phyloP scores from a whole-genome alignment of 2,113 vertebrate genomes.

The Mixornis gularis region DNA sequence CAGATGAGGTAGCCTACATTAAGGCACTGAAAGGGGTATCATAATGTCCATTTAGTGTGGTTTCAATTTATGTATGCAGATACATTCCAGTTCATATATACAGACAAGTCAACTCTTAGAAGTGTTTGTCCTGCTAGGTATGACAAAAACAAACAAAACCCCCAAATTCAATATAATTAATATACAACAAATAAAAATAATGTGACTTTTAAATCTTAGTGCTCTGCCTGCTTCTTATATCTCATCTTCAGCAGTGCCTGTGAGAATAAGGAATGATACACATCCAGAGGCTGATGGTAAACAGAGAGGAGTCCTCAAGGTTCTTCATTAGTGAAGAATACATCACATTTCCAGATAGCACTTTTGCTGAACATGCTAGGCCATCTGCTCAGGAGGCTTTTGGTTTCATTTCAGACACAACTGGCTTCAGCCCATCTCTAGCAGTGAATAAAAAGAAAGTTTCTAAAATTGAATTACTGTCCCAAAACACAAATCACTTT shows the following conservation, averaged over 20 bases:
- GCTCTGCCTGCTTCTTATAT: not conserved
- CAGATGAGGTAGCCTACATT: not conserved
- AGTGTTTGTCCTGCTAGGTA: not conserved
- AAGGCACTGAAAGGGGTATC: not conserved
- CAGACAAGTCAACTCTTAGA: not conserved
- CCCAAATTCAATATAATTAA: not conserved
- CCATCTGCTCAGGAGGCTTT: conserved; percentile 62
- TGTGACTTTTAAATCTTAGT: not conserved
- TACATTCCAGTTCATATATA: not conserved
- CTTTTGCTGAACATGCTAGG: conserved; percentile 44
- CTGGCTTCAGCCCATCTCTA: conserved; percentile 55
- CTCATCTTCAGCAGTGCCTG: not conserved
- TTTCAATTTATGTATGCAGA: not conserved
- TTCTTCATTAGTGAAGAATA: conserved; percentile 63
- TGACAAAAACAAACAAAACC: not conserved
- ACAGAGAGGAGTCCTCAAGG: conserved; percentile 29
- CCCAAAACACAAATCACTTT: conserved; percentile 65
- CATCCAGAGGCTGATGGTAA: conserved; percentile 16
- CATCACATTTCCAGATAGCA: conserved; percentile 33
- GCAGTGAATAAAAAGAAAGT: conserved; percentile 45
- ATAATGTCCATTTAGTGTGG: not conserved
- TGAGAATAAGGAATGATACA: conserved; percentile 15
- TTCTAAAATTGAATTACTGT: conserved; percentile 34
- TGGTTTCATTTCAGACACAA: conserved; percentile 62
- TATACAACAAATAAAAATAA: not conserved